phyloP scores from a whole-genome alignment of 2,888 invertebrate species.

The Sminthurinus aureus region DNA sequence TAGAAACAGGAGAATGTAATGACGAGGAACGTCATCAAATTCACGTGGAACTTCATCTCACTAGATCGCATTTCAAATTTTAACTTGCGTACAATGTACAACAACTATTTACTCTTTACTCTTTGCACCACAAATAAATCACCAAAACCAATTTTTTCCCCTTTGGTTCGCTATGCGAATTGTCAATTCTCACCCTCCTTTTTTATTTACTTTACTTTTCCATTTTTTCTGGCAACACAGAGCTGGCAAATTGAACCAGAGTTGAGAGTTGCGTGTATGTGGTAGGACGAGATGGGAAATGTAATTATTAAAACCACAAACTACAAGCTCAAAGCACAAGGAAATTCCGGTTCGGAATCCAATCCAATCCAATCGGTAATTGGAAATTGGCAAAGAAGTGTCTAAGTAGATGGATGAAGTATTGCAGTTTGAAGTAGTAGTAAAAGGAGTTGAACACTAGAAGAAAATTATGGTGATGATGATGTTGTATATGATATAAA shows the following conservation, averaged over 20 bases:
- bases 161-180: too few species aligned
- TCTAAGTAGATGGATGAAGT: background rate
- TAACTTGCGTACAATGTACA: background rate
- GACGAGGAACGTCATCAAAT: conserved; percentile 33
- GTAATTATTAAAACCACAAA: too few species aligned
- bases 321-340: too few species aligned
- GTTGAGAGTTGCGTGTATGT: too few species aligned
- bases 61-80: background rate
- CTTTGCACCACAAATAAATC: background rate
- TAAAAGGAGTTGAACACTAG: too few species aligned
- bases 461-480: too few species aligned
- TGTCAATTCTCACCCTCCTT: background rate
- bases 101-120: too few species aligned
- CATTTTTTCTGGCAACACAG: too few species aligned
- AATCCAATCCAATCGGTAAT: background rate
- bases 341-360: too few species aligned
- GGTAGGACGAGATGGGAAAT: too few species aligned
- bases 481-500: background rate
- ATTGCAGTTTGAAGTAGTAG: too few species aligned
- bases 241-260: too few species aligned
- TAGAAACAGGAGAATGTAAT: conserved; percentile 29
- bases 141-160: background rate
- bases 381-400: background rate
- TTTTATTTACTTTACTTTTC: background rate
- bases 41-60: conserved; percentile 12